Conservation (phyloP, 64 coral and sea anemone genomes). For the Stylophora pistillata region DNA sequence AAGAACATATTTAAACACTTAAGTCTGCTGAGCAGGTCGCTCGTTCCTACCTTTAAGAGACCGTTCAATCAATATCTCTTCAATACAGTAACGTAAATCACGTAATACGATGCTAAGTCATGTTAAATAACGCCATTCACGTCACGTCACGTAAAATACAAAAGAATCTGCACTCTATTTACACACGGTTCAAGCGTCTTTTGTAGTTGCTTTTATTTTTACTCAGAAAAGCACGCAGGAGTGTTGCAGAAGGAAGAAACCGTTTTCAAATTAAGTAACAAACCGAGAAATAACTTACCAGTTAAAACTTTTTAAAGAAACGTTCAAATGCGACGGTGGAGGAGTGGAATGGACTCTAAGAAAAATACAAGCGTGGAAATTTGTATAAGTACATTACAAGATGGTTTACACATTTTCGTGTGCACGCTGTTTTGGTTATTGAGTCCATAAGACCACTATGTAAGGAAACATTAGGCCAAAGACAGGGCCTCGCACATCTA, state of each 20-base stretch:
- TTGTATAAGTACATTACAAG: not conserved
- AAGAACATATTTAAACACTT: not conserved
- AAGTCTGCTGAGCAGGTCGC: not conserved
- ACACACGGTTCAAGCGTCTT: too few species aligned
- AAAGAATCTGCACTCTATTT: too few species aligned
- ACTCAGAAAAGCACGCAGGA: too few species aligned
- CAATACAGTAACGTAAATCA: not conserved
- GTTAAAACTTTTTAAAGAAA: slow-evolving; percentile 8
- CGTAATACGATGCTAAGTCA: too few species aligned
- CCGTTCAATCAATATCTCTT: not conserved
- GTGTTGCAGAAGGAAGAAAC: not conserved
- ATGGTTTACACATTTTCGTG: not conserved
- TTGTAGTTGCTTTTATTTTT: not conserved
- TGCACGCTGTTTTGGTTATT: not conserved
- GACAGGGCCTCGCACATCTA: too few species aligned
- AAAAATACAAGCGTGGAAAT: not conserved
- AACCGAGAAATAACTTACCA: not conserved
- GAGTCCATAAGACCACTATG: not conserved
- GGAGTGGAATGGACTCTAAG: slow-evolving; percentile 23
- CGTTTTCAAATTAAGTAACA: not conserved
- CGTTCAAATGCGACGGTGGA: slow-evolving; percentile 24
- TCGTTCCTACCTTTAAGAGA: not conserved
- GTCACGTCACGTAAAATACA: too few species aligned
- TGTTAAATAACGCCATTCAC: too few species aligned
- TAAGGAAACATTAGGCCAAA: too few species aligned